Base-by-base conservation (phyloP, 2,113 vertebrate species). In the Corapipo altera region DNA sequence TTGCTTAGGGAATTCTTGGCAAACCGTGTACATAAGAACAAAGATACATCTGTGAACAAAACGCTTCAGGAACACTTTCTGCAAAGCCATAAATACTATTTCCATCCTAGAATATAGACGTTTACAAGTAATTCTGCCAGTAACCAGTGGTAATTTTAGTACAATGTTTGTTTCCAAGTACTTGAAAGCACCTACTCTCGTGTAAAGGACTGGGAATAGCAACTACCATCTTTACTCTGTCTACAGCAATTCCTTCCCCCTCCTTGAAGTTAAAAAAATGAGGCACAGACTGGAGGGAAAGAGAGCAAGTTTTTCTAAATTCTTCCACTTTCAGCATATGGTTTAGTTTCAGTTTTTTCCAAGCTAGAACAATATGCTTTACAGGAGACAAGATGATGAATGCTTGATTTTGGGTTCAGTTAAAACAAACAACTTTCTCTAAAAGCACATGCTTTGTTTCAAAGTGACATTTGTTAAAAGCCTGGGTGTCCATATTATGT, bases 391-490 rank as follows among this genome's bases (percentile, higher is more conserved):
- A 32, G 35, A 72, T 54, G 89, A 91, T 41, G 74, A 95, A 95
- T 72, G 87, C 89, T 77, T n/a, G 12, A 71, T 93, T 96, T 91
- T 21, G 81, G 71, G 80, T 83, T 89, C 77, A 59, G 71, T 84
- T 93, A 86, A 96, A 93, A 91, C 93, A 96, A 94, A 95, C 92
- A 96, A 87, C 95, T 97, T 93, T 95, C 93, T 43, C 91, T 44
- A 21, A 59, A 84, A 90, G 95, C 95, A 95, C 65, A 67, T 80
- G 95, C 55, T 90, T 78, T 84, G 62, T 44, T 46, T 95, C 95
- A 91, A 75, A 93, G 85, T 93, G 93, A 93, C 88, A 5, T 89
- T 78, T 57, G 91, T 85, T 81, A 37, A 77, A 85, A 95, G 75
- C 75, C 57, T 72, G 35, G 26, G 52, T 84, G 85, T 92, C 95